A percentile compares a stretch with the other conserved stretches of the same genome.
These are phyloP conservation scores for Stichodactyla mertensii DNA, from an alignment of 64 coral and sea anemone species.

Conservation along the genomic window DNA sequence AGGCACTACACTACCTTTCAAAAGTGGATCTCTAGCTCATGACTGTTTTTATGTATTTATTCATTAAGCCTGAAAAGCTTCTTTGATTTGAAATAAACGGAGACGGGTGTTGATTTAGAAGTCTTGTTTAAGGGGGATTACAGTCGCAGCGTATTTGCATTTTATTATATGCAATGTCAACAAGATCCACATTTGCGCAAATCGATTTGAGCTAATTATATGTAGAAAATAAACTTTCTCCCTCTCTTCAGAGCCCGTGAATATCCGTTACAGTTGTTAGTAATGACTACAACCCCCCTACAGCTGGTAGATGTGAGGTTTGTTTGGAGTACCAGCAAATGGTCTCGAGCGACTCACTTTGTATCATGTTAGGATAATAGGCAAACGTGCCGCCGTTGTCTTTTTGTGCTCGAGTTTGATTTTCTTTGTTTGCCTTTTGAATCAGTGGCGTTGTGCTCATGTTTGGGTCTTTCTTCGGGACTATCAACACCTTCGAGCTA, in stretches of 20 bases:
- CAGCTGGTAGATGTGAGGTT: neutral
- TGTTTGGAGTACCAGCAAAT: neutral
- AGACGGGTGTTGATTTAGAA: constrained; percentile 4
- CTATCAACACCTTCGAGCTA: neutral
- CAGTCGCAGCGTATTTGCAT: neutral
- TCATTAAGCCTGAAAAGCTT: constrained; percentile 4
- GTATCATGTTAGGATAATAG: neutral
- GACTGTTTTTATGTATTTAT: neutral
- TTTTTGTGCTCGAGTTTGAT: neutral
- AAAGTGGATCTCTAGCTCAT: neutral
- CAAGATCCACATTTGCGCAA: neutral
- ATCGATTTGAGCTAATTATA: neutral
- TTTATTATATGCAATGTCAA: neutral
- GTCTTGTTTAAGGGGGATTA: constrained; percentile 4
- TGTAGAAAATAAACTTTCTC: neutral
- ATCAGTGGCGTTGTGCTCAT: neutral
- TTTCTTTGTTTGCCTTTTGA: neutral
- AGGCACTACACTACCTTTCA: neutral
- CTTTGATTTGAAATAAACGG: neutral
- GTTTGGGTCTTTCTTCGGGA: neutral
- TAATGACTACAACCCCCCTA: neutral
- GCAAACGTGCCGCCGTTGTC: constrained; percentile 1
- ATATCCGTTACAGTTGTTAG: neutral
- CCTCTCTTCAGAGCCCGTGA: neutral
- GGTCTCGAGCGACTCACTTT: neutral